Evolutionary conservation across 2,113 vertebrate genomes (phyloP).

Genomic region (Petromus typicus): DNA sequence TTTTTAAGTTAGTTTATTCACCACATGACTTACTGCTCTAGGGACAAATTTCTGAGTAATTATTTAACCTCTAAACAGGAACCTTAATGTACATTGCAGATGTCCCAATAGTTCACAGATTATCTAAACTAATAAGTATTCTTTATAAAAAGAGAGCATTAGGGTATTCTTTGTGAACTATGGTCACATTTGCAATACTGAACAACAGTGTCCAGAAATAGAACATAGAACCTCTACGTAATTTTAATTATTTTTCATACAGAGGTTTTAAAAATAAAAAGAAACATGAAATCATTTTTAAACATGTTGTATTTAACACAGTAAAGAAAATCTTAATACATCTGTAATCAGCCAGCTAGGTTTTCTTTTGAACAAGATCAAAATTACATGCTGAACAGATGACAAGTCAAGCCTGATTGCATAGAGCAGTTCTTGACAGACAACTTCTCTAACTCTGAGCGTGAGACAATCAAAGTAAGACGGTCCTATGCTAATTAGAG

Average conservation of each 20-base stretch:
- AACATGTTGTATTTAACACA: background rate
- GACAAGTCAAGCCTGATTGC: background rate
- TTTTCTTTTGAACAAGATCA: slow-evolving; percentile 30
- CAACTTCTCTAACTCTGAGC: slow-evolving; percentile 36
- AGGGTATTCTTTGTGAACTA: background rate
- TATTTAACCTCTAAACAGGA: background rate
- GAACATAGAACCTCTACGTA: background rate
- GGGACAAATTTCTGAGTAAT: slow-evolving; percentile 19
- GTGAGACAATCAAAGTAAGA: slow-evolving; percentile 47
- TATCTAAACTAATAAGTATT: slow-evolving; percentile 19
- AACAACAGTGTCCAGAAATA: background rate
- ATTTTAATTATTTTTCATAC: background rate
- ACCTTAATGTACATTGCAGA: background rate
- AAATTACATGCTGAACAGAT: background rate
- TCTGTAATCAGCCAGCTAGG: background rate
- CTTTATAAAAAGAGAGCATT: background rate
- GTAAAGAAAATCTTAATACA: background rate
- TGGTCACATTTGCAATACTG: background rate
- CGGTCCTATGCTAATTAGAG: slow-evolving; percentile 62
- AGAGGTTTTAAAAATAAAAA: background rate
- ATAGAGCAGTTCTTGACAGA: background rate
- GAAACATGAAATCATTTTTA: background rate
- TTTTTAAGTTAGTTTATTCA: slow-evolving; percentile 52
- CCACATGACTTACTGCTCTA: background rate
- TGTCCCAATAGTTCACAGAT: background rate